A percentile compares a stretch with the other conserved stretches of the same genome.
These are phyloP conservation scores for Littorina saxatilis DNA, from an alignment of 1,140 invertebrate genomes.

Conservation along the genomic window DNA sequence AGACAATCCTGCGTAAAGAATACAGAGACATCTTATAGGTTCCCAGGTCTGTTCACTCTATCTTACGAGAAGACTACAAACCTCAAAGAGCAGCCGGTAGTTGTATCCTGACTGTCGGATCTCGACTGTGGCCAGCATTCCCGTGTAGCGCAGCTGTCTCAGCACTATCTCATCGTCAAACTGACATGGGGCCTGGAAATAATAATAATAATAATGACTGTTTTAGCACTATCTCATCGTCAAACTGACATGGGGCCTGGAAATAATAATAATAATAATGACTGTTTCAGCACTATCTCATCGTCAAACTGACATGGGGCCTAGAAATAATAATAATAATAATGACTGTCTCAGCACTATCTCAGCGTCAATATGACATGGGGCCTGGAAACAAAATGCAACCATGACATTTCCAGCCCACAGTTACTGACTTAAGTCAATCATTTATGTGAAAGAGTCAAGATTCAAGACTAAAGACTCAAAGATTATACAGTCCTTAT, in stretches of 20 bases:
- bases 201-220: slow-evolving; percentile 72
- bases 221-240: slow-evolving; percentile 94
- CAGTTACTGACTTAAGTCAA: too few relatives aligned
- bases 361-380: slow-evolving; percentile 95
- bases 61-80: too few relatives aligned
- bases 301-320: slow-evolving; percentile 95
- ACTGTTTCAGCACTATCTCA: slow-evolving; percentile 92
- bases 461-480: too few relatives aligned
- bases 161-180: slow-evolving; percentile 97
- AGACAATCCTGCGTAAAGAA: too few relatives aligned
- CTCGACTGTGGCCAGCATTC: slow-evolving; percentile 97
- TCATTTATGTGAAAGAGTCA: too few relatives aligned
- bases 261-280: slow-evolving; percentile 37
- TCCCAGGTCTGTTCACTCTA: too few relatives aligned
- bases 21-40: too few relatives aligned
- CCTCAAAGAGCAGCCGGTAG: slow-evolving; percentile 92
- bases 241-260: slow-evolving; percentile 91
- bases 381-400: slow-evolving; percentile 80
- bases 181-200: slow-evolving; percentile 85
- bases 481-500: too few relatives aligned
- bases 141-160: slow-evolving; percentile 90
- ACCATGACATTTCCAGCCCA: too few relatives aligned
- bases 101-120: slow-evolving; percentile 97
- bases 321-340: slow-evolving; percentile 68
- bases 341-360: slow-evolving; percentile 89